Evolutionary conservation across 2,888 invertebrate genomes (phyloP), one percentile per base, ranked within the genome.

Genomic region (Thera obeliscata): DNA sequence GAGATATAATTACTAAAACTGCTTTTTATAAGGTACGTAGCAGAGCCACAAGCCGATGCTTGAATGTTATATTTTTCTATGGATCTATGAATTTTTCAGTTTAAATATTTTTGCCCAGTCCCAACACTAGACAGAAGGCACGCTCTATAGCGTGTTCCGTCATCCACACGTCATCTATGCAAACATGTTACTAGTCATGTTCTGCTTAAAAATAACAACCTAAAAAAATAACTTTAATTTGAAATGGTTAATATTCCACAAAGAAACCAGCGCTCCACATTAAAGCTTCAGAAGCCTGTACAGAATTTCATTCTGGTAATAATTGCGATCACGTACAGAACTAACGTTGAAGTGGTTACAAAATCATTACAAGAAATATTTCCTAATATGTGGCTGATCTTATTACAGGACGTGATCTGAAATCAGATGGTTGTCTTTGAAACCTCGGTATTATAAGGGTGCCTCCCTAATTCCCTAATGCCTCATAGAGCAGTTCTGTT

Each of bases 71-170:
- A 1, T 1, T 38, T 38, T 38, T 0, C 4, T 38, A 38, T 38
- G 6, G 1, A 9, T 46, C 2, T 9, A 46, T 0, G 1, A 9
- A 2, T 46, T 46, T 33, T 33, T 52, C 33, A 50, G 50, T 50
- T 7, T 2, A n/a, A 48, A 50, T 50, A 52, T 6, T 8, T 50
- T 8, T 33, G 0, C 5, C 22, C 8, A 8, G 52, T 63, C 56
- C 41, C 58, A 36, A n/a, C 59, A 11, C 59, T 56, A 56, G 41
- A 56, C 35, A 52, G 50, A 22, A 63, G 56, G 56, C 59, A 67
- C 59, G 67, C 63, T 67, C 7, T 57, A 67, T 67, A 36, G 67
- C 67, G 67, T 67, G 67, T 43, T 55, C 35, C 63, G 43, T n/a
- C 35, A 49, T 33, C 46, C 61, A 58, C 63, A 63, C 63, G 67